Evolutionary conservation across 2,888 invertebrate species (phyloP), one percentile per base, ranked within the genome.

Genomic region (Dromius quadrimaculatus): DNA sequence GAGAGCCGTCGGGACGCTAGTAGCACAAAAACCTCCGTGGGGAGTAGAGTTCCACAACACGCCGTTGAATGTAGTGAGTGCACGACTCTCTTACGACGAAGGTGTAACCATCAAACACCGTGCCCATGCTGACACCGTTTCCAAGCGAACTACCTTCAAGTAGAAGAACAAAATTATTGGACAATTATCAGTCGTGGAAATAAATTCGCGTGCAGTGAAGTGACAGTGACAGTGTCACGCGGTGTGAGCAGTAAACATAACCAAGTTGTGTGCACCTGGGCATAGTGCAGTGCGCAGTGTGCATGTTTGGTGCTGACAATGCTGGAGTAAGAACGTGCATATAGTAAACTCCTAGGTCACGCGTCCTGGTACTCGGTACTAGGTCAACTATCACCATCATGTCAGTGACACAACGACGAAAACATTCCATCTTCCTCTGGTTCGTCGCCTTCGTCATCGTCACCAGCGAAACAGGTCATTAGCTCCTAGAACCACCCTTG

Each of bases 401-500:
- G 41, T 11, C 50, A 13, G 28, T 23, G 50, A 15, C 23, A 23
- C 50, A 41, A n/a, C 20, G 62, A 11, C 59, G 59, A n/a, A 68
- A 36, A 68, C 59, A 45, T 13, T 41, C 68, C n/a, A 9, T 45
- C 17, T 59, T 68, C 59, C 32, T 68, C 59, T 68, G 68, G 68
- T 17, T 45, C 5, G 23, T 59, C 22, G 59, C 43, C 59, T 38
- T 68, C 20, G 68, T 45, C 17, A 36, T 68, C 68, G 43, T 68
- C 68, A 59, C 45, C 68, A 68, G 68, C 45, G 68, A 68, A 68
- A 68, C 68, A 68, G 68, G 68, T 68, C 68, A 59, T 59, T 68
- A 66, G 11, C 41, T 1, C 15, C 15, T 41, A 41, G 15, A 15
- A 6, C 15, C 41, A 41, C 41, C 6, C 4, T 15, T 11, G n/a